Evolutionary conservation across 2,113 vertebrate species (phyloP).

Genomic region (Oncorhynchus kisutch): DNA sequence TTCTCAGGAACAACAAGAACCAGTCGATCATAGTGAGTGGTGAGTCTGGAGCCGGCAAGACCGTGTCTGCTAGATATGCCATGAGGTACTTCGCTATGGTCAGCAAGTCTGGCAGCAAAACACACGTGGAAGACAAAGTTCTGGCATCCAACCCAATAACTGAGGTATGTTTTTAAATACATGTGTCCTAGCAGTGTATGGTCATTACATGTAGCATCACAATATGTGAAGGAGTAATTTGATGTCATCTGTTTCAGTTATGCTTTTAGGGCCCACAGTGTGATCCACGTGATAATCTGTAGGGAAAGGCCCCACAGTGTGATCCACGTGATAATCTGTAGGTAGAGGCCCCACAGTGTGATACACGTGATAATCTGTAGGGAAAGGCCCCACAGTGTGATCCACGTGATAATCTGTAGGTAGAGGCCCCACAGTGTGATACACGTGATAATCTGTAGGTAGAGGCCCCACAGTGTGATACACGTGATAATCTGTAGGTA

Average conservation of each 20-base stretch:
- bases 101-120: slow-evolving; percentile 89
- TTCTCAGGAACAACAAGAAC: slow-evolving; percentile 86
- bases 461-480: not conserved
- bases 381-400: not conserved
- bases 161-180: slow-evolving; percentile 73
- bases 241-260: too few species aligned
- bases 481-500: not conserved
- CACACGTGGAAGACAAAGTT: slow-evolving; percentile 91
- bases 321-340: too few species aligned
- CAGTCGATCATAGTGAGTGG: slow-evolving; percentile 98
- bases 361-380: not conserved
- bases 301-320: not conserved
- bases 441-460: not conserved
- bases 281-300: not conserved
- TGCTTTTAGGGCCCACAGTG: not conserved
- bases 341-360: too few species aligned
- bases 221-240: too few species aligned
- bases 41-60: slow-evolving; percentile 97
- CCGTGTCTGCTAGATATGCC: slow-evolving; percentile 91
- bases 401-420: not conserved
- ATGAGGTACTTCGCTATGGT: slow-evolving; percentile 98
- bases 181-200: too few species aligned
- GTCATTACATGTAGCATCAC: not conserved
- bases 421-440: too few species aligned
- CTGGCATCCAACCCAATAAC: slow-evolving; percentile 94